phyloP scores from a whole-genome alignment of 2,888 invertebrate genomes.

The Acanthosoma haemorrhoidale region DNA sequence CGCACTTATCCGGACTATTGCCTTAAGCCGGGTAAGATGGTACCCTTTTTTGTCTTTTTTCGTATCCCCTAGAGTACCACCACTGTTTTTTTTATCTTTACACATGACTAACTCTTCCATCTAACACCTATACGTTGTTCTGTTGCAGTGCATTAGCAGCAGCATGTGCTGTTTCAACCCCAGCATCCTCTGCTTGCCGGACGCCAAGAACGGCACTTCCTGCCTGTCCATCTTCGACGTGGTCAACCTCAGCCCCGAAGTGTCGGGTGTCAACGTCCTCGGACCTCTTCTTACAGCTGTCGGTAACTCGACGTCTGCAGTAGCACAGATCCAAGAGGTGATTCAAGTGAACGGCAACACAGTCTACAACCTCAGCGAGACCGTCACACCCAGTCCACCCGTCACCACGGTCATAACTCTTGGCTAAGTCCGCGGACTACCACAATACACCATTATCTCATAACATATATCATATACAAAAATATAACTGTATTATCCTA shows the following conservation, averaged over 20 bases:
- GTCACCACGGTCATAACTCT: background rate
- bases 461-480: too few relatives aligned
- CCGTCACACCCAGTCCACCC: background rate
- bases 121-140: too few relatives aligned
- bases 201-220: constrained; percentile 25
- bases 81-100: too few relatives aligned
- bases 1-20: too few relatives aligned
- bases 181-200: constrained; percentile 27
- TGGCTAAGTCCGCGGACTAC: background rate
- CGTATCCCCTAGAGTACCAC: too few relatives aligned
- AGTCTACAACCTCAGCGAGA: constrained; percentile 24
- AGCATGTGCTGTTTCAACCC: constrained; percentile 28
- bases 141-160: constrained; percentile 9
- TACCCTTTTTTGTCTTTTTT: too few relatives aligned
- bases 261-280: background rate
- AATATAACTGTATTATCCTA: too few relatives aligned
- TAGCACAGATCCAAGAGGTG: constrained; percentile 18
- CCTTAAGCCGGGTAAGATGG: too few relatives aligned
- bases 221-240: constrained; percentile 32
- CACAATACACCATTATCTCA: too few relatives aligned
- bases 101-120: too few relatives aligned
- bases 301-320: background rate
- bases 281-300: background rate
- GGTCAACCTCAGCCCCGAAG: constrained; percentile 20
- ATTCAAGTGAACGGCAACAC: constrained; percentile 28